Percentiles rank a stretch among this genome's conserved stretches.
These are phyloP conservation scores for Triplophysa bombifrons DNA, from an alignment of 2,797 vertebrate species.

Conservation along the genomic window DNA sequence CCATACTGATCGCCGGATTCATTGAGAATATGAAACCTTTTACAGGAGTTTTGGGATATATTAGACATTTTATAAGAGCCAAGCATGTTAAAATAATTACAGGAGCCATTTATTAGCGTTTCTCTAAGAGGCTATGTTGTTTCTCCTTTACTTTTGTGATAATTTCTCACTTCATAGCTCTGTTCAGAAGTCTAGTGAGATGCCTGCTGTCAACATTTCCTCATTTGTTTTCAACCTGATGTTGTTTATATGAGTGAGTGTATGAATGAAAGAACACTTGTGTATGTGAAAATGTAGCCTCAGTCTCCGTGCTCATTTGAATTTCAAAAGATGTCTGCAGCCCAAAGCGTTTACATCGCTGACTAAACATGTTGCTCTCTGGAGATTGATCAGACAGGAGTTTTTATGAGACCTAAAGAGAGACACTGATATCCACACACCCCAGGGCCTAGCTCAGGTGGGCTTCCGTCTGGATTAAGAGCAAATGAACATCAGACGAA, in stretches of 20 bases:
- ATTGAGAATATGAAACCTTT: slow-evolving; percentile 45
- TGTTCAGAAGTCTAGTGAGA: neutral
- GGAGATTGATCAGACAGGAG: slow-evolving; percentile 78
- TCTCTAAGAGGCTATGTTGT: slow-evolving; percentile 34
- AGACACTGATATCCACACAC: slow-evolving; percentile 44
- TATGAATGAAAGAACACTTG: slow-evolving; percentile 12
- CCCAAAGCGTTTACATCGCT: slow-evolving; percentile 72
- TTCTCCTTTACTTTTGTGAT: neutral
- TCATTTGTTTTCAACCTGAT: neutral
- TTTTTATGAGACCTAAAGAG: slow-evolving; percentile 66
- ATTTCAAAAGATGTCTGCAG: slow-evolving; percentile 73
- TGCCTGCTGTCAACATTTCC: neutral
- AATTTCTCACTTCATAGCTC: neutral
- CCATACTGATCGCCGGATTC: slow-evolving; percentile 29
- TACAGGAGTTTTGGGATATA: slow-evolving; percentile 42
- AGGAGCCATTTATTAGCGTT: slow-evolving; percentile 42
- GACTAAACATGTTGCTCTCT: slow-evolving; percentile 79
- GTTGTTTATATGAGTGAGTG: neutral
- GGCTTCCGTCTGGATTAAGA: slow-evolving; percentile 14
- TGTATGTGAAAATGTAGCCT: slow-evolving; percentile 54
- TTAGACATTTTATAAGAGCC: slow-evolving; percentile 49
- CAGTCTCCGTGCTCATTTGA: slow-evolving; percentile 73
- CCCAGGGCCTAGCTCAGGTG: slow-evolving; percentile 51
- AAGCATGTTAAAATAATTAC: slow-evolving; percentile 53
- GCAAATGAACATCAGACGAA: slow-evolving; percentile 8